Base-by-base conservation (phyloP, 2,888 invertebrate genomes). In the Cataglyphis altisquamis region DNA sequence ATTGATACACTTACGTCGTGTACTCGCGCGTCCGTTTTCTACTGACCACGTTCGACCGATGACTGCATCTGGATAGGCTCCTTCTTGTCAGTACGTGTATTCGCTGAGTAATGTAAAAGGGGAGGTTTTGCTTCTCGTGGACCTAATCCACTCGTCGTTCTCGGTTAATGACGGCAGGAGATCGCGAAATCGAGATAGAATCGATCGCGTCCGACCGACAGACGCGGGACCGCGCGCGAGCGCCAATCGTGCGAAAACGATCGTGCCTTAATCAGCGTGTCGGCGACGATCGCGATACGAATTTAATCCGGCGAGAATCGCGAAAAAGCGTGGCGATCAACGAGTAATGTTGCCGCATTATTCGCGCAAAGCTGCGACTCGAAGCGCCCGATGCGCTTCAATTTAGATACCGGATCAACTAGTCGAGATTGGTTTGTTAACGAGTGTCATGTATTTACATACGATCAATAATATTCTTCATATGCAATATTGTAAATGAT, bases 1-100 rank as follows among this genome's bases (percentile, higher is more conserved):
- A 94, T 94, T 94, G 93, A 94, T 94, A 93, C 92, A 93, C 92
- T 93, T 92, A 92, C 92, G 93, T 94, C 94, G 91, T 92, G 93
- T 92, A 88, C 89, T 84, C 87, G 90, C 88, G 91, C 88, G 91
- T 92, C 92, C 82, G 85, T 86, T 88, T 84, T 81, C 84, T 57
- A 82, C 83, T 74, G 52, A 62, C 48, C 73, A 70, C 60, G 60
- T 78, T 68, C 68, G 32, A 66, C 15, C 66, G 39, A 39, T 32
- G 62, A 75, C 64, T 32, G 55, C 36, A 39, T 52, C 39, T 52
- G 66, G 25, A 41, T 41, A 15, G 32, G 41, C 21, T 41, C 41
- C 57, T 67, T 67, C 55, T 57, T 68, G 41, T 68, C 39, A 10
- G n/a, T 29, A 32, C 70, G 36, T 72, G 32, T 70, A 70, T 60